Base-by-base conservation (phyloP, 2,797 vertebrate species). In the Alectoris magna region DNA sequence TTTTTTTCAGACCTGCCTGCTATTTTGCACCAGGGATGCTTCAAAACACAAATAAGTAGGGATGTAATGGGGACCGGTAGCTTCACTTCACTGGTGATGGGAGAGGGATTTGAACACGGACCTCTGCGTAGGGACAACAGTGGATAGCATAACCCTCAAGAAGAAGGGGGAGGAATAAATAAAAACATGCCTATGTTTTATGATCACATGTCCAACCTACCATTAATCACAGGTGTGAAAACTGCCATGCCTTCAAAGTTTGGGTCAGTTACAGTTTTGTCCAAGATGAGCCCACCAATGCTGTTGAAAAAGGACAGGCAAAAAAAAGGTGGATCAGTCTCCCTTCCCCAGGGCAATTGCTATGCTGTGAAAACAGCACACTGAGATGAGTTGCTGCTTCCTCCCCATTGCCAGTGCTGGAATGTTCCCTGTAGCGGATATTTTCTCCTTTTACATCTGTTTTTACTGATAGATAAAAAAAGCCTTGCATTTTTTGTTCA, bases 171-270 rank as follows among this genome's bases (percentile, higher is more conserved):
- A 76, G 11, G 14, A 16, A 39, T 14, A 84, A 84, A 84, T 19
- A 58, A 73, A 73, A 78, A 41, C 11, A 56, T 51, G 29, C 15
- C 2, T 55, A 18, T 55, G 10, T 31, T 55, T 51, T 1, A 41
- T 27, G 90, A 46, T 4, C 9, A n/a, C 11, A 68, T 38, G 51
- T n/a, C 27, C 80, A 55, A 91, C 98, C 58, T 97, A 99, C 99
- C 99, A 7, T 99, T 99, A 41, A 99, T 99, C 63, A 99, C 98
- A 2, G 99, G 99, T 3, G 99, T 99, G 64, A 99, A 99, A 87
- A 99, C 97, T 13, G 99, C 99, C 98, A 99, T 99, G 88, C 99
- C 99, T 97, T 98, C 94, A 77, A 98, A 99, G 46, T 98, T 98
- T 27, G 98, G 98, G 84, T 98, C 97, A 8, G 98, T 98, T 84